Evolutionary conservation across 2,113 vertebrate genomes (phyloP).

Genomic region (Boulengeromyrus knoepffleri): DNA sequence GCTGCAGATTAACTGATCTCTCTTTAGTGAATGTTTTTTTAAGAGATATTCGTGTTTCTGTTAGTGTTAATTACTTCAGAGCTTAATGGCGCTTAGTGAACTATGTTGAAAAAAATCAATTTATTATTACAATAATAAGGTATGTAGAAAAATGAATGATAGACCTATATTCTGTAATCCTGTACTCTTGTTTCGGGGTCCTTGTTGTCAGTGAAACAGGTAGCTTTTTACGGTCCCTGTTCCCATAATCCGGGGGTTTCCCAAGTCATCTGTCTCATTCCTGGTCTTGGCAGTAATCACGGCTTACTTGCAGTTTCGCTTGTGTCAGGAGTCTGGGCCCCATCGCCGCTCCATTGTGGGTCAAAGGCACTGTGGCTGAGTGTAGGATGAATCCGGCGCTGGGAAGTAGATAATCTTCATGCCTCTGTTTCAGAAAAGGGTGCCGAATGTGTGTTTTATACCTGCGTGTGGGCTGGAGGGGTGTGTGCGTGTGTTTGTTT

Average conservation of each 20-base stretch:
- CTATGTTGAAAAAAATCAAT: neutral
- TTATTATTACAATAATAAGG: neutral
- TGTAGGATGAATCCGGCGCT: neutral
- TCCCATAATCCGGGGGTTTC: neutral
- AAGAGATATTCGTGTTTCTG: neutral
- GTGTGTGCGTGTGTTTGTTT: neutral
- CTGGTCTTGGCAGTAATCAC: neutral
- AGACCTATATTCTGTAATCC: neutral
- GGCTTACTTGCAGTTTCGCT: neutral
- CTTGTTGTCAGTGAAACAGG: neutral
- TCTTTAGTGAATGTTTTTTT: neutral
- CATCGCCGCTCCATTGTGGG: neutral
- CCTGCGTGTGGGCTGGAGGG: neutral
- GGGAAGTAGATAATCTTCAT: neutral
- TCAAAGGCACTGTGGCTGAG: neutral
- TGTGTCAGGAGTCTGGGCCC: neutral
- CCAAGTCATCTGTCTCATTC: neutral
- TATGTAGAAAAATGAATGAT: neutral
- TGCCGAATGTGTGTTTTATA: neutral
- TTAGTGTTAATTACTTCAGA: neutral
- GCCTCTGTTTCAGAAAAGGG: neutral
- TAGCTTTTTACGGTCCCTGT: neutral
- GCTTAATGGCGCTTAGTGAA: neutral
- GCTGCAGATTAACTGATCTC: neutral
- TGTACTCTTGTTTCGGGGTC: neutral